Evolutionary conservation across 2,888 invertebrate genomes (phyloP), one percentile per base, ranked within the genome.

Genomic region (Noctua janthe): DNA sequence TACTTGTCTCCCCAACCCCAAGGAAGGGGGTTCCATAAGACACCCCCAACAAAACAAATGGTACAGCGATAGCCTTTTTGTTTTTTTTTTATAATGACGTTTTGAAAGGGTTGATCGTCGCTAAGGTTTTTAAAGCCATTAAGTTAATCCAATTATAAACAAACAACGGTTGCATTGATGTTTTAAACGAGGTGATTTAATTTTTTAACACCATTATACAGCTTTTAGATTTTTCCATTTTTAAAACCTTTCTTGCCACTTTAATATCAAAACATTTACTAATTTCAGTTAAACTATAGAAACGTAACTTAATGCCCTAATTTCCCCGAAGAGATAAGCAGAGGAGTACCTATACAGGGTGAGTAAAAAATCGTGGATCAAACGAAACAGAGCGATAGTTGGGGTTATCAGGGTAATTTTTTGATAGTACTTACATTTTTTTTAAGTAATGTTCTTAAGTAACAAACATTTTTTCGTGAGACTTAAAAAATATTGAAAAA

Each of bases 141-240:
- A 79, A 86, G 62, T 86, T 76, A 79, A 85, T 76, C 73, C 74
- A 79, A 79, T 85, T 86, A 74, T 47, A 73, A 85, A 75, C 47
- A 85, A 81, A 79, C 43, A 81, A 79, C 43, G 59, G 20, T 59
- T n/a, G 20, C n/a, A 54, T 83, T 85, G 62, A 83, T 73, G 78
- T 82, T 78, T 78, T 62, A 75, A 82, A 81, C 39, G 74, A 74
- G n/a, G 20, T 71, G 56, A 71, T 74, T 67, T 70, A 6, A 56
- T 35, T 59, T 29, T 20, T 51, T 35, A 51, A 67, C 17, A 29
- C 39, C 20, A 20, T n/a, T 35, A 39, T 5, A 66, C 15, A 54
- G 13, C 8, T 35, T 67, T 35, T 29, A 29, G 62, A 17, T 39
- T 51, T 71, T 64, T 73, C 1, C 5, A 15, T 39, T 39, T 35